These are phyloP conservation scores for Dryobates pubescens DNA, from an alignment of 2,797 vertebrate genomes.

Conservation along the genomic window DNA sequence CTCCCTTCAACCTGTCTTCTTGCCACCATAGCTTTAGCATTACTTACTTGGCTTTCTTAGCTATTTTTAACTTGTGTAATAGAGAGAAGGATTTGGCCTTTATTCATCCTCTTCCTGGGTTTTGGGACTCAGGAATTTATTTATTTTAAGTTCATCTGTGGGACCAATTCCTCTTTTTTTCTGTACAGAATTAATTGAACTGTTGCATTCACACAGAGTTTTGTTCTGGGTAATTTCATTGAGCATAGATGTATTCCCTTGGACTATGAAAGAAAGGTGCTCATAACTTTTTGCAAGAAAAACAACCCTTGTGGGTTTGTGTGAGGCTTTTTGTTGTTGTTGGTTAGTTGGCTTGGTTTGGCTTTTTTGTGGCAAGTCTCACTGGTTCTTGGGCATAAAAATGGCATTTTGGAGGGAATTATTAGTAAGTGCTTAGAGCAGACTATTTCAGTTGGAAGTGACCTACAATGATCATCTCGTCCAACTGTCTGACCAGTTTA, in stretches of 20 bases:
- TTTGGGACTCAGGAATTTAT: background rate
- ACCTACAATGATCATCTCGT: fast-evolving
- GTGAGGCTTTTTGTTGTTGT: background rate
- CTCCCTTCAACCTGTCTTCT: background rate
- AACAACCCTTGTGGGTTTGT: background rate
- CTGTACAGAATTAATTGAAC: background rate
- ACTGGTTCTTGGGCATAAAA: background rate
- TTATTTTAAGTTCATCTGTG: background rate
- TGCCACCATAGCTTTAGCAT: background rate
- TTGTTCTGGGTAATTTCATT: background rate
- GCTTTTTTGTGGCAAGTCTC: background rate
- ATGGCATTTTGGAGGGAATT: background rate
- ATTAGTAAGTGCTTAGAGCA: background rate
- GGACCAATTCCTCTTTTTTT: background rate
- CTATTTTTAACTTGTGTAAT: background rate
- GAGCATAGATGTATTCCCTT: background rate
- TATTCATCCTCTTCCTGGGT: background rate
- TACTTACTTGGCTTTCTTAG: background rate
- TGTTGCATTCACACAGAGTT: background rate
- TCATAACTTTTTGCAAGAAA: background rate
- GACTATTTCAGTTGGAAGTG: background rate
- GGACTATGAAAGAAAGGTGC: background rate
- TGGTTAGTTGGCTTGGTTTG: too few species aligned
- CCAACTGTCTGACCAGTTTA: background rate
- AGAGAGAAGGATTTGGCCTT: background rate